phyloP scores from a whole-genome alignment of 2,888 invertebrate species.

The Trichogramma dendrolimi region DNA sequence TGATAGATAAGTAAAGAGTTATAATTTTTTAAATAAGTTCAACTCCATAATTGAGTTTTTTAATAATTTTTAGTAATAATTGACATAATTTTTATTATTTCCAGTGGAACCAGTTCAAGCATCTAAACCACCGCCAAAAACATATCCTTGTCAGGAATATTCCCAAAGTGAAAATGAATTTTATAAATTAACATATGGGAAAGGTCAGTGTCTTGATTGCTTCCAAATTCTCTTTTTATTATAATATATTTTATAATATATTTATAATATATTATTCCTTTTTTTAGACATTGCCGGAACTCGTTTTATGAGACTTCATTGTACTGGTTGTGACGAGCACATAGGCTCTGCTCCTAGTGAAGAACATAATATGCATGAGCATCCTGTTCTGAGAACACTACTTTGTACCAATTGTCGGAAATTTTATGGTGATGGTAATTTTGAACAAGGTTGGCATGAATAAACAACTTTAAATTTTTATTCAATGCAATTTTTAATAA shows the following conservation, averaged over 20 bases:
- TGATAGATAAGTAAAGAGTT: too few relatives aligned
- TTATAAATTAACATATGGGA: constrained; percentile 43
- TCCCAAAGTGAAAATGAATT: constrained; percentile 42
- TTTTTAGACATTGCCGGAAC: constrained; percentile 60
- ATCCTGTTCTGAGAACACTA: constrained; percentile 69
- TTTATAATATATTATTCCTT: constrained; percentile 8
- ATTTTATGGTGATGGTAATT: constrained; percentile 77
- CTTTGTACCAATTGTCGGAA: constrained; percentile 70
- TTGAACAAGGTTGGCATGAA: constrained; percentile 60
- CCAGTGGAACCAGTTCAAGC: constrained; percentile 33
- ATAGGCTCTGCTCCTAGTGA: constrained; percentile 67
- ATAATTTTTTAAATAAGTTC: too few relatives aligned
- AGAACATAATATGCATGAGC: constrained; percentile 64
- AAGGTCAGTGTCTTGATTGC: constrained; percentile 35
- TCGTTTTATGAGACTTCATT: constrained; percentile 63
- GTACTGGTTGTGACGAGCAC: constrained; percentile 71
- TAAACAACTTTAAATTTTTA: neutral
- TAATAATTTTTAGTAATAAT: too few relatives aligned
- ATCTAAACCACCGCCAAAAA: neutral
- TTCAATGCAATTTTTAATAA: constrained; percentile 1
- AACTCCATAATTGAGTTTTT: too few relatives aligned
- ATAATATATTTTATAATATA: neutral
- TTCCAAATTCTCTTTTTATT: constrained; percentile 5
- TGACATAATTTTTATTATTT: constrained; percentile 17
- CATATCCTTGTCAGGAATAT: constrained; percentile 24